Evolutionary conservation across 2,797 vertebrate species (phyloP).

Genomic region (Helicolenus hilgendorfi): DNA sequence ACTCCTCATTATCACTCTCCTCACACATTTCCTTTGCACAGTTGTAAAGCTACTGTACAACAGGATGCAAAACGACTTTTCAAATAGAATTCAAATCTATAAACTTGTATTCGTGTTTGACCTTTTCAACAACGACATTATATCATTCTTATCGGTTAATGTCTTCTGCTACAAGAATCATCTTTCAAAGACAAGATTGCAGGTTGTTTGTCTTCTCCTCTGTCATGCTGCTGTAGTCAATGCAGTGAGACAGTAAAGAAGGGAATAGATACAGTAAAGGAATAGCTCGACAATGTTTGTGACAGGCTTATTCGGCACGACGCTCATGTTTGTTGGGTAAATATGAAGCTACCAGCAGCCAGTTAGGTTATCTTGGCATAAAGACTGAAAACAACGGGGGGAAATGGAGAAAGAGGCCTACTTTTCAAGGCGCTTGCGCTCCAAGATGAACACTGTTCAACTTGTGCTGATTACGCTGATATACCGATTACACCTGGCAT

Average conservation of each 20-base stretch:
- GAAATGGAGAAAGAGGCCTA: too few relatives aligned
- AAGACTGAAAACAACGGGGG: too few relatives aligned
- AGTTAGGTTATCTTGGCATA: neutral
- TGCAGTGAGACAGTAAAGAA: slow-evolving; percentile 30
- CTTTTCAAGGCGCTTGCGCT: too few relatives aligned
- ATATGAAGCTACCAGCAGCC: neutral
- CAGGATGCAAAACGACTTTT: neutral
- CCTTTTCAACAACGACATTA: slow-evolving; percentile 55
- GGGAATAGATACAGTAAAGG: slow-evolving; percentile 6
- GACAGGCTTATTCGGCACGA: neutral
- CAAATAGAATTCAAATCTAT: slow-evolving; percentile 24
- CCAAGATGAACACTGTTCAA: too few relatives aligned
- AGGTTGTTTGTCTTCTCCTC: slow-evolving; percentile 32
- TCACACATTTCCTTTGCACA: neutral
- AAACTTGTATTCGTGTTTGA: slow-evolving; percentile 40
- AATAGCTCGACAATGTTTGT: neutral
- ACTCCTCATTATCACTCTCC: neutral
- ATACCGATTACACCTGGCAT: too few relatives aligned
- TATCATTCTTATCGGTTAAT: slow-evolving; percentile 59
- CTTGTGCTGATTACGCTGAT: too few relatives aligned
- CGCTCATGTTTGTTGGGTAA: neutral
- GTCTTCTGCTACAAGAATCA: slow-evolving; percentile 37
- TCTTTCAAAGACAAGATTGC: slow-evolving; percentile 39
- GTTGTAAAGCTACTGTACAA: slow-evolving; percentile 1
- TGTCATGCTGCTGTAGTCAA: slow-evolving; percentile 17